phyloP scores from a whole-genome alignment of 1,140 invertebrate genomes.

The Cardiocondyla obscurior region DNA sequence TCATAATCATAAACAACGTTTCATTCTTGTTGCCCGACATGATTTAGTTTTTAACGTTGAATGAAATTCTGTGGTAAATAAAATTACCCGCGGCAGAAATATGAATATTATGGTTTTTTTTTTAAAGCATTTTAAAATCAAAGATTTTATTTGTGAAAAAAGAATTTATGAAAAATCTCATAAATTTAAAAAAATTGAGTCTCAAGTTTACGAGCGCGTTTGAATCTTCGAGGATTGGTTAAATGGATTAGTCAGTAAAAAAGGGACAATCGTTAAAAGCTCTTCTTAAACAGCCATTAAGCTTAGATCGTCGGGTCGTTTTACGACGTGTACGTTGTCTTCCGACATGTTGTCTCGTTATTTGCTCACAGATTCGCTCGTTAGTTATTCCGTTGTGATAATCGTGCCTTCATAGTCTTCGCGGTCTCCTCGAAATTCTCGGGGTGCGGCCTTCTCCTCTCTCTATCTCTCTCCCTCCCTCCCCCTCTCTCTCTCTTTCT shows the following conservation, averaged over 20 bases:
- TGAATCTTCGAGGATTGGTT: not conserved
- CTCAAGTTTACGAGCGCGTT: not conserved
- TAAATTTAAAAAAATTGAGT: not conserved
- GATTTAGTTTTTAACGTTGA: conserved; percentile 10
- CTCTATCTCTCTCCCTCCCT: not conserved
- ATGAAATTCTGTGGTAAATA: conserved; percentile 3
- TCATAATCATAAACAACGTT: conserved; percentile 18
- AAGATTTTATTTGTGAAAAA: not conserved
- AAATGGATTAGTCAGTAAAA: not conserved
- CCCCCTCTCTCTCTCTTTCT: not conserved
- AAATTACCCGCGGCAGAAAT: not conserved
- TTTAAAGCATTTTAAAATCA: not conserved
- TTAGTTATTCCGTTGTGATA: not conserved
- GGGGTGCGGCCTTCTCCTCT: not conserved
- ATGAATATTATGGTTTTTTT: not conserved
- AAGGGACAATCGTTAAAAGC: not conserved
- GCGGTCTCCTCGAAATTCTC: not conserved
- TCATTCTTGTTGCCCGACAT: not conserved
- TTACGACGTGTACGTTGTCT: not conserved
- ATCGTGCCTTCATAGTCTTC: not conserved
- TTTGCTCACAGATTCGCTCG: conserved; percentile 6
- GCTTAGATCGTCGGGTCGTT: not conserved
- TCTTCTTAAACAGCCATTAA: not conserved
- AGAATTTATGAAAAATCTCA: not conserved
- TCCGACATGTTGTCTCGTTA: not conserved